Evolutionary conservation across 2,113 vertebrate species (phyloP).

Genomic region (Osmerus mordax): DNA sequence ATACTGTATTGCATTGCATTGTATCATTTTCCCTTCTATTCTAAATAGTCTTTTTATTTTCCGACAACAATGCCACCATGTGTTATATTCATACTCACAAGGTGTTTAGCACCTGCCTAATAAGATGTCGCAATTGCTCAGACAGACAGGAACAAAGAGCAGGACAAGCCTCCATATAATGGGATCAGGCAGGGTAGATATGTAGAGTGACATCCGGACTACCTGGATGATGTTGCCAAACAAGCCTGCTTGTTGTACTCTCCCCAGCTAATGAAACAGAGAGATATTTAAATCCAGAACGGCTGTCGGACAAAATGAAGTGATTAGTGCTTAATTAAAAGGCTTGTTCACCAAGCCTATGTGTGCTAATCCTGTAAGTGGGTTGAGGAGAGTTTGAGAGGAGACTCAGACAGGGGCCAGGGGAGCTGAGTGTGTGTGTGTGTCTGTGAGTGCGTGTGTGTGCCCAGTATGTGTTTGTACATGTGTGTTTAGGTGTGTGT

Average conservation of each 20-base stretch:
- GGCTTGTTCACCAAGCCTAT: conserved; percentile 42
- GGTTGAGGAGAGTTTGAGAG: conserved; percentile 34
- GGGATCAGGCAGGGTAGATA: conserved; percentile 39
- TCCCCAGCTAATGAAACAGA: conserved; percentile 30
- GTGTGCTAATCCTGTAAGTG: conserved; percentile 56
- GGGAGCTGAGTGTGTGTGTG: conserved; percentile 4
- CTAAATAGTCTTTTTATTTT: not conserved
- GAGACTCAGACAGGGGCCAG: conserved; percentile 33
- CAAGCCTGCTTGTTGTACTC: conserved; percentile 36
- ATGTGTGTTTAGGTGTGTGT: not conserved
- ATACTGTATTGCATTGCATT: no score
- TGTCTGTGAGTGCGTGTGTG: not conserved
- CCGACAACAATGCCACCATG: not conserved
- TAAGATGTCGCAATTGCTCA: conserved; percentile 24
- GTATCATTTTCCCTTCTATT: no score
- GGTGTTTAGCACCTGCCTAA: conserved; percentile 32
- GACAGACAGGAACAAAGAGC: conserved; percentile 17
- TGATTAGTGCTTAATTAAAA: conserved; percentile 61
- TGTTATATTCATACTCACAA: conserved; percentile 11
- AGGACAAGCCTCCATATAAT: conserved; percentile 36
- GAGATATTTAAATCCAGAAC: conserved; percentile 42
- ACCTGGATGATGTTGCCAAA: conserved; percentile 37
- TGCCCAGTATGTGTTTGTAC: not conserved
- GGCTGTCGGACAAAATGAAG: conserved; percentile 51
- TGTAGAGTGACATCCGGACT: conserved; percentile 46